These are phyloP conservation scores for Diaperis boleti DNA, from an alignment of 2,888 invertebrate genomes.

Conservation along the genomic window DNA sequence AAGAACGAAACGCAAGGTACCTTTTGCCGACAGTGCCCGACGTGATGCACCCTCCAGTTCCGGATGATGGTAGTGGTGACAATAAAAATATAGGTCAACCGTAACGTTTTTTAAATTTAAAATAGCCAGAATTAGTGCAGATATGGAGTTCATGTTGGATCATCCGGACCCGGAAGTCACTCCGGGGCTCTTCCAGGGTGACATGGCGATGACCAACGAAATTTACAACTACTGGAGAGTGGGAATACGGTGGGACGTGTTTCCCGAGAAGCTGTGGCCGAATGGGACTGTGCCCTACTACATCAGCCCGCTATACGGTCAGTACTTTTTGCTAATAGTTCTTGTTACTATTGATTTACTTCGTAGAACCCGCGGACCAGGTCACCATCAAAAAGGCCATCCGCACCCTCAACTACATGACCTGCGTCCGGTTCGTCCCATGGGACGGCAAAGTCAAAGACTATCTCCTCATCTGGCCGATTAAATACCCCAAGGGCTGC, in stretches of 20 bases:
- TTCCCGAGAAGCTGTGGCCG: constrained; percentile 75
- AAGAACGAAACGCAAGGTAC: constrained; percentile 49
- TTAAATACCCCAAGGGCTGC: constrained; percentile 77
- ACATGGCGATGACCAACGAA: constrained; percentile 75
- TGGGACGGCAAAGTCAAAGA: constrained; percentile 75
- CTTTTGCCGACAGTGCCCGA: constrained; percentile 65
- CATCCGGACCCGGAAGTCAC: constrained; percentile 74
- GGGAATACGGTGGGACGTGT: constrained; percentile 74
- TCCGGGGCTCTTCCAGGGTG: constrained; percentile 77
- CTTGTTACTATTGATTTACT: no score
- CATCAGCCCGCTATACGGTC: constrained; percentile 74
- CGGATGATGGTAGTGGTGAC: constrained; percentile 62
- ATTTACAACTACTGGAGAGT: constrained; percentile 73
- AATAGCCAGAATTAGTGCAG: constrained; percentile 30
- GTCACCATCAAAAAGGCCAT: constrained; percentile 73
- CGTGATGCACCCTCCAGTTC: constrained; percentile 66
- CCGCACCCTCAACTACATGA: constrained; percentile 73
- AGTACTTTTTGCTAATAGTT: constrained; percentile 44
- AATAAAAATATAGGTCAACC: background rate
- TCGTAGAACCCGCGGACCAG: constrained; percentile 66
- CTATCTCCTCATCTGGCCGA: constrained; percentile 75
- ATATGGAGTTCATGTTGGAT: constrained; percentile 48
- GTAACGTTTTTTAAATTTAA: background rate
- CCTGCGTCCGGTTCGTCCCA: constrained; percentile 74
- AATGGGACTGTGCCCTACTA: constrained; percentile 76